Base-by-base conservation (phyloP, 37 sponge, comb jelly and placozoan species). In the Geodia barretti region DNA sequence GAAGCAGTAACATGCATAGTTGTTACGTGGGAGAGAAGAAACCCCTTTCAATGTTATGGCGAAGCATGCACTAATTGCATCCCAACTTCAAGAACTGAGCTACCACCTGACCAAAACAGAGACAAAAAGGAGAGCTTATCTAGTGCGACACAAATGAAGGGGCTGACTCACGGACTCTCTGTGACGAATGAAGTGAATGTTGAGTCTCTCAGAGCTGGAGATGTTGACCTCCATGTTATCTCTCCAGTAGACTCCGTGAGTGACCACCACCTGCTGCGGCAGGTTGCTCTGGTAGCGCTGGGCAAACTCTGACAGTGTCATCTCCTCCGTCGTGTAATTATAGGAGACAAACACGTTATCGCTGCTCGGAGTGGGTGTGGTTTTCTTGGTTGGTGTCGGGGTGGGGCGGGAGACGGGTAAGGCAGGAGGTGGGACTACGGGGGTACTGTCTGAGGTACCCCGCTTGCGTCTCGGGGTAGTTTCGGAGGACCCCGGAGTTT, bases 241-340 rank as follows among this genome's bases (percentile, higher is more conserved):
- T 14, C 54, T 47, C 11, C 54, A 47, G 54, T 47, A 47, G 14
- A 47, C 54, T 7, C 54, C 54, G 14, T 47, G 54, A 14, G 54
- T 47, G 7, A 47, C 54, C 54, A 47, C 14, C 54, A 84, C 85
- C 64, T 73, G 60, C 28, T 76, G 59, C 19, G 85, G 85, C 7
- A 84, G 78, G 60, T 5, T 33, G 19, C 54, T 33, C 40, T 40
- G 42, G 72, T 84, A 40, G 28, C 36, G 70, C 28, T 19, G 4
- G 9, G 66, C 78, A 60, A 84, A 59, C 21, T 58, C 60, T 29
- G 72, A 3, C 63, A 84, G 42, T n/a, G 70, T 26, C 26, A 69
- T 17, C 17, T 39, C 42, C 35, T 79, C 80, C 0, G 54, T 47
- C 14, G 54, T 17, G 54, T 17, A 47, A 7, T 47, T 14, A 14